Percentiles rank a stretch among this genome's conserved stretches.
Evolutionary conservation across 2,888 invertebrate species (phyloP).

Genomic region (Agriopis aurantiaria): DNA sequence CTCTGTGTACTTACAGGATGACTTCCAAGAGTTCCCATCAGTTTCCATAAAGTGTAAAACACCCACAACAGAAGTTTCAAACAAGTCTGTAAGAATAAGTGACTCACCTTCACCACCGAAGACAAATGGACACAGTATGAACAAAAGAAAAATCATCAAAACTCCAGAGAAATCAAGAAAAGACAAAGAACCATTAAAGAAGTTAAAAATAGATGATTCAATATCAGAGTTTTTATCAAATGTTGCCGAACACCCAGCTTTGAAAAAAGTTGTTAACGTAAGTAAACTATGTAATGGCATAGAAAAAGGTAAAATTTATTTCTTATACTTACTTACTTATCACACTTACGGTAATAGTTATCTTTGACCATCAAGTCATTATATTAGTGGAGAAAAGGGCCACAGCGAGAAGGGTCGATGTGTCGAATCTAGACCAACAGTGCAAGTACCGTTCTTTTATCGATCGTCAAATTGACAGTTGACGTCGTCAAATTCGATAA

Average conservation of each 20-base stretch:
- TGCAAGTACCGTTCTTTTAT: too few relatives aligned
- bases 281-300: conserved; percentile 27
- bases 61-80: conserved; percentile 49
- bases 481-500: too few relatives aligned
- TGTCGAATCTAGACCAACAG: too few relatives aligned
- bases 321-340: too few relatives aligned
- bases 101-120: conserved; percentile 59
- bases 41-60: conserved; percentile 50
- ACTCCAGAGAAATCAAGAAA: conserved; percentile 58
- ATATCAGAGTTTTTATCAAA: conserved; percentile 59
- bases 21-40: conserved; percentile 46
- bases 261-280: conserved; percentile 58
- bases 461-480: too few relatives aligned
- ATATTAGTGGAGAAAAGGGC: too few relatives aligned
- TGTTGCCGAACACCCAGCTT: conserved; percentile 57
- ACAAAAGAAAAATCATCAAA: conserved; percentile 48
- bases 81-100: conserved; percentile 58
- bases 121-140: conserved; percentile 35
- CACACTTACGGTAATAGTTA: too few relatives aligned
- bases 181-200: conserved; percentile 63
- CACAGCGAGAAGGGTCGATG: too few relatives aligned
- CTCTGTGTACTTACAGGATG: conserved; percentile 54
- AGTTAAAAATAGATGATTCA: conserved; percentile 62
- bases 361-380: too few relatives aligned
- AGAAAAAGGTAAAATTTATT: too few relatives aligned